These are phyloP conservation scores for Ptilorrhoa leucosticta DNA, from an alignment of 2,113 vertebrate genomes.

Conservation along the genomic window DNA sequence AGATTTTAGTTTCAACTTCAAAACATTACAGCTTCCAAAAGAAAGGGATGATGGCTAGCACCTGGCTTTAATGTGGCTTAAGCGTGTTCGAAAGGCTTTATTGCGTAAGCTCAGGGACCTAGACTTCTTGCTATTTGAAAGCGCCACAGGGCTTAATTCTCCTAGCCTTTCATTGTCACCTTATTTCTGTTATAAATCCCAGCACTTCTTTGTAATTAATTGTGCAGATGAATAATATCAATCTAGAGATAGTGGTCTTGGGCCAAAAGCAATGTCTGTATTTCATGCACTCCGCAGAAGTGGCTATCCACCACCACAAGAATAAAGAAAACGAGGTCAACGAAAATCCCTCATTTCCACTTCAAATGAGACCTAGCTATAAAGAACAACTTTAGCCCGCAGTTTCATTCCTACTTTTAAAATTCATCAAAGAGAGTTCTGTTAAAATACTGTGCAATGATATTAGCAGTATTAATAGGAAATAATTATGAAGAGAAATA, in stretches of 20 bases:
- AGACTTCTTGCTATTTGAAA: constrained; percentile 13
- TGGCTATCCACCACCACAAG: neutral
- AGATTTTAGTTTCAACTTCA: neutral
- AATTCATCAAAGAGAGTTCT: constrained; percentile 31
- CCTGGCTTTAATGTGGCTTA: constrained; percentile 7
- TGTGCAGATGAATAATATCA: constrained; percentile 29
- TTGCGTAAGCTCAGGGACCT: neutral
- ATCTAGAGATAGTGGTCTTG: neutral
- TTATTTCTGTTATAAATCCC: constrained; percentile 16
- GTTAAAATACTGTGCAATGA: neutral
- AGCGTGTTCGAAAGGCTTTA: neutral
- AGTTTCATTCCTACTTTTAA: constrained; percentile 25
- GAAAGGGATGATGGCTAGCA: neutral
- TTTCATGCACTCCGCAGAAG: neutral
- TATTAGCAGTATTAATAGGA: constrained; percentile 34
- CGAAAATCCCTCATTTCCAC: constrained; percentile 49
- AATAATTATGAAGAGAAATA: constrained; percentile 32
- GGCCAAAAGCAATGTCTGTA: neutral
- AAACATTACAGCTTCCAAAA: neutral
- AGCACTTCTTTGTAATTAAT: constrained; percentile 26
- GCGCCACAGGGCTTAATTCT: constrained; percentile 9
- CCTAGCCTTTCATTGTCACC: neutral
- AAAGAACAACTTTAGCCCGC: constrained; percentile 16
- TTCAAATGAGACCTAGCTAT: constrained; percentile 34
- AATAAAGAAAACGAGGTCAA: constrained; percentile 37